These are phyloP conservation scores for Microplitis manilae DNA, from an alignment of 2,888 invertebrate genomes.

Conservation along the genomic window DNA sequence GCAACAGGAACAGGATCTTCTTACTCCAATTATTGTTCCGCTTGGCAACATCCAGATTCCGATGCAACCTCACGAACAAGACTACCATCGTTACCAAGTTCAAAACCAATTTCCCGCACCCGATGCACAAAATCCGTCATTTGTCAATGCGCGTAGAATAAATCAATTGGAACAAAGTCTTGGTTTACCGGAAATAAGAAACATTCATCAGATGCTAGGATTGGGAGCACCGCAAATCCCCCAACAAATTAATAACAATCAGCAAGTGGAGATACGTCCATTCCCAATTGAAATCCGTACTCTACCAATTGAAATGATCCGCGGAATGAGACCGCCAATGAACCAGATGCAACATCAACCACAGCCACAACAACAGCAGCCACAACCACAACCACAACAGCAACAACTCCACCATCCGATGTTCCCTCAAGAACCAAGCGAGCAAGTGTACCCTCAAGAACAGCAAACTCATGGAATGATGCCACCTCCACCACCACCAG, in stretches of 20 bases:
- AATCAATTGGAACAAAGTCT: conserved; percentile 60
- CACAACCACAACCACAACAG: conserved; percentile 63
- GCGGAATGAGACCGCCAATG: conserved; percentile 73
- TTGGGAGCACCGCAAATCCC: neutral
- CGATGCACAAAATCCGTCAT: conserved; percentile 63
- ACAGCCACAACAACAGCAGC: conserved; percentile 65
- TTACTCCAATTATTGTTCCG: conserved; percentile 67
- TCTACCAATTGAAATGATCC: conserved; percentile 74
- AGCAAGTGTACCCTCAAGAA: conserved; percentile 53
- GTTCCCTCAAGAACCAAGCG: conserved; percentile 47
- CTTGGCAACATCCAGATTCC: conserved; percentile 66
- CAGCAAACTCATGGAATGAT: conserved; percentile 60
- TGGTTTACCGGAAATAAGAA: neutral
- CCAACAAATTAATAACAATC: conserved; percentile 11
- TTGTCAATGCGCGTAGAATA: conserved; percentile 60
- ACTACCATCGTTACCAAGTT: conserved; percentile 64
- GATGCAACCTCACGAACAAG: conserved; percentile 61
- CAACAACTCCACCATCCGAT: conserved; percentile 59
- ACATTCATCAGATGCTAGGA: conserved; percentile 14
- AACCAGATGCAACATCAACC: conserved; percentile 59
- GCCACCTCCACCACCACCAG: conserved; percentile 59
- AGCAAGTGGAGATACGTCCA: conserved; percentile 67
- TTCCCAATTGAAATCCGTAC: conserved; percentile 73
- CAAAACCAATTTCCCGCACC: conserved; percentile 66
- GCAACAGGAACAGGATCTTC: conserved; percentile 65